A percentile compares a stretch with the other conserved stretches of the same genome.
Evolutionary conservation across 2,888 invertebrate species (phyloP).

Genomic region (Stenodera caucasica): DNA sequence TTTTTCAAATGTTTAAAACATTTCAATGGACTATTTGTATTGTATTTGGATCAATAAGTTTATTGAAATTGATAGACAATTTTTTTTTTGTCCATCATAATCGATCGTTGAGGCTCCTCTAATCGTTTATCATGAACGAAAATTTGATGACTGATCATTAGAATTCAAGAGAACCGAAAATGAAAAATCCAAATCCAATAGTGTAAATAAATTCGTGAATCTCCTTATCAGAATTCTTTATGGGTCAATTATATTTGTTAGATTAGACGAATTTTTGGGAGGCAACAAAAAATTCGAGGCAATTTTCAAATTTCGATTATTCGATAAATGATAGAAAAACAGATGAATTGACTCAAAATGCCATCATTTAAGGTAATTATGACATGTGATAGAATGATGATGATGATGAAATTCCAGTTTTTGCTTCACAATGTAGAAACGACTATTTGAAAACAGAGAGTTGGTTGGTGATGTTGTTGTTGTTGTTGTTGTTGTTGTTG

Average conservation of each 20-base stretch:
- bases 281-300: too few species aligned
- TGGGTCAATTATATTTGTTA: neutral
- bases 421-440: slow-evolving; percentile 1
- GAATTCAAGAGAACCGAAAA: too few species aligned
- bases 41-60: slow-evolving; percentile 4
- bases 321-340: neutral
- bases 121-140: too few species aligned
- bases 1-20: neutral
- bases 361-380: neutral
- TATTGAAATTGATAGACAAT: neutral
- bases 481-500: slow-evolving; percentile 8
- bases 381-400: neutral
- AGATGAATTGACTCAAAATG: neutral
- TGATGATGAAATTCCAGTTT: slow-evolving; percentile 11
- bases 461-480: slow-evolving; percentile 12
- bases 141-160: too few species aligned
- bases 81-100: too few species aligned
- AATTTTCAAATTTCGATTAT: neutral
- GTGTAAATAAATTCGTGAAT: slow-evolving; percentile 1
- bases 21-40: slow-evolving; percentile 4
- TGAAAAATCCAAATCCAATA: neutral
- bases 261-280: neutral
- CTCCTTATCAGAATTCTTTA: neutral
- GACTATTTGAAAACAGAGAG: neutral
- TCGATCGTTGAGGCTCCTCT: too few species aligned